Base-by-base conservation (phyloP, 2,888 invertebrate genomes). In the Heteromyza rotundicornis region DNA sequence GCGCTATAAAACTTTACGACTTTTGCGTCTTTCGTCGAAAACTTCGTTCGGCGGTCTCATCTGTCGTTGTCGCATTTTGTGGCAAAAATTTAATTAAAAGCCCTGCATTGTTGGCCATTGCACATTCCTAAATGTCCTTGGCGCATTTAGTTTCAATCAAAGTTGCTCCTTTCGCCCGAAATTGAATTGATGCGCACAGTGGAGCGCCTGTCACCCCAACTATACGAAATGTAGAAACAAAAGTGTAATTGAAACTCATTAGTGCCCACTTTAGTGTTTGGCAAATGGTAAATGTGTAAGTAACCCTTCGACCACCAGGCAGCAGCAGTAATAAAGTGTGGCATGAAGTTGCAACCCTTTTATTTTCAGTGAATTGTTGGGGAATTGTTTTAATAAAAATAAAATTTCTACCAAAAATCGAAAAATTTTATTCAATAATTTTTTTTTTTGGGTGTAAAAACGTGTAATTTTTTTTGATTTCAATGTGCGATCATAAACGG, bases 201-300 rank as follows among this genome's bases (percentile, higher is more conserved):
- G 20, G 17, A 27, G 10, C 27, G 27, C 27, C n/a, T n/a, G n/a
- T n/a, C n/a, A 27, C 10, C 27, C 7, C 27, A 27, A 27, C 27
- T 5, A 8, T n/a, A 40, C 14, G 16, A 59, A 20, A 58, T 66
- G 36, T 44, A 19, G 19, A 27, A 22, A 7, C 53, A 22, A 44
- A 24, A 52, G 53, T 63, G 74, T 76, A 76, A 76, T 74, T 75
- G 74, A 74, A 74, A 74, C 74, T 74, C 74, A 74, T 74, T 74
- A 76, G 77, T 70, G 77, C 70, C 72, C 69, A 70, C 70, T 76
- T 74, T 75, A 73, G 77, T 69, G 72, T n/a, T n/a, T n/a, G n/a
- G n/a, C n/a, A n/a, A n/a, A n/a, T n/a, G n/a, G n/a, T n/a, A n/a
- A n/a, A n/a, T n/a, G n/a, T n/a, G n/a, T n/a, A n/a, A n/a, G n/a